Percentiles rank a stretch among this genome's conserved stretches.
Evolutionary conservation across 2,797 vertebrate species (phyloP).

Genomic region (Sebastes miniatus): DNA sequence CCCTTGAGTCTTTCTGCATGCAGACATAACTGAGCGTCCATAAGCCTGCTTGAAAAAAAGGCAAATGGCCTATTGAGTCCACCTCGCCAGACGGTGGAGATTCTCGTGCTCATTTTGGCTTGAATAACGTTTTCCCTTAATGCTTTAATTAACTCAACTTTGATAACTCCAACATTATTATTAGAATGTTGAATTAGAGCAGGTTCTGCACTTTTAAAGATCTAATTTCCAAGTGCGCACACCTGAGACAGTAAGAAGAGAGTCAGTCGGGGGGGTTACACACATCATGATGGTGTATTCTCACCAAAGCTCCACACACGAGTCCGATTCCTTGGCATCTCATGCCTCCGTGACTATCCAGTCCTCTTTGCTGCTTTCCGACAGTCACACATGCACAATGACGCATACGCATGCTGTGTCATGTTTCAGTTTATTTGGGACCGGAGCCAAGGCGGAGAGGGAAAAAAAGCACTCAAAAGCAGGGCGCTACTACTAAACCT

Average conservation of each 20-base stretch:
- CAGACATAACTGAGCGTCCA: slow-evolving; percentile 5
- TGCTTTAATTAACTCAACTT: slow-evolving; percentile 55
- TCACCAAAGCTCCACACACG: not conserved
- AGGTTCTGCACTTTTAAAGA: slow-evolving; percentile 31
- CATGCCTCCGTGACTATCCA: too few species aligned
- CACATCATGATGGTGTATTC: not conserved
- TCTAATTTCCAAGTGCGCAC: slow-evolving; percentile 9
- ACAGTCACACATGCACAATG: too few species aligned
- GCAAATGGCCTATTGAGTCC: slow-evolving; percentile 11
- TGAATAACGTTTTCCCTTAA: slow-evolving; percentile 22
- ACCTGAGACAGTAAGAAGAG: not conserved
- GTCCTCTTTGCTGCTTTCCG: too few species aligned
- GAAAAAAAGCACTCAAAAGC: too few species aligned
- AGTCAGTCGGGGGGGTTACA: not conserved
- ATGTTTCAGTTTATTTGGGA: too few species aligned
- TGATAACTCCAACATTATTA: slow-evolving; percentile 30
- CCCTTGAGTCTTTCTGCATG: not conserved
- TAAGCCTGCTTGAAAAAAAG: not conserved
- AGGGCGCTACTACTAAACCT: too few species aligned
- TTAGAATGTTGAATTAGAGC: slow-evolving; percentile 27
- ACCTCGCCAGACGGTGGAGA: not conserved
- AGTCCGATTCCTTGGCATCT: not conserved
- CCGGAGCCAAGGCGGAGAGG: too few species aligned
- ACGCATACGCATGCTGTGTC: too few species aligned
- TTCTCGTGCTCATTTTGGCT: slow-evolving; percentile 19